Conservation (phyloP, 2,113 vertebrate species). For the Pluvianellus socialis region DNA sequence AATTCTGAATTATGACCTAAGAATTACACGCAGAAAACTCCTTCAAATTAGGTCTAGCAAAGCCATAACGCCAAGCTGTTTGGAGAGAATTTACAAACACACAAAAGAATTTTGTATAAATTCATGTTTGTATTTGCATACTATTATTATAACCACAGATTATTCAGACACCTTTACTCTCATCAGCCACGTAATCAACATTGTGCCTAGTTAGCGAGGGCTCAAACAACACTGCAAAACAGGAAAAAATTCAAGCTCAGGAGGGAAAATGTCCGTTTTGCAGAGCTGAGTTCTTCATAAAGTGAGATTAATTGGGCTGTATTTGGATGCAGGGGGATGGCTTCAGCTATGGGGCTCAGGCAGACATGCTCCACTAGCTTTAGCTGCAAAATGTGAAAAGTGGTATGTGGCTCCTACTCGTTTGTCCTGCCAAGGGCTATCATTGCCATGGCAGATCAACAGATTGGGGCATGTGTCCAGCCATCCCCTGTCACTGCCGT, state of each 20-base stretch:
- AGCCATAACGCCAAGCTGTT: neutral
- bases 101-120: neutral
- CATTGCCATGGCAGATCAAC: slow-evolving; percentile 4
- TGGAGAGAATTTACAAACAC: neutral
- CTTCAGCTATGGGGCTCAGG: neutral
- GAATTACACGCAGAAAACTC: neutral
- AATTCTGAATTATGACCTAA: neutral
- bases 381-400: neutral
- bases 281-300: neutral
- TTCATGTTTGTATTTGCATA: neutral
- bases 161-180: neutral
- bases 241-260: neutral
- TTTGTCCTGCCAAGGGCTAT: slow-evolving; percentile 26
- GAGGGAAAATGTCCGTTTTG: neutral
- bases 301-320: slow-evolving; percentile 31
- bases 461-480: neutral
- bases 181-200: neutral
- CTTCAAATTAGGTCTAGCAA: neutral
- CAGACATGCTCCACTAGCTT: slow-evolving; percentile 25
- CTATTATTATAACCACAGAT: neutral
- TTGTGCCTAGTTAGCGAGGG: neutral
- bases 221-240: neutral
- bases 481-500: neutral
- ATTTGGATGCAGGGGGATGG: neutral
- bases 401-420: neutral